Base-by-base conservation (phyloP, 1,140 invertebrate genomes). In the Drosophila subobscura region DNA sequence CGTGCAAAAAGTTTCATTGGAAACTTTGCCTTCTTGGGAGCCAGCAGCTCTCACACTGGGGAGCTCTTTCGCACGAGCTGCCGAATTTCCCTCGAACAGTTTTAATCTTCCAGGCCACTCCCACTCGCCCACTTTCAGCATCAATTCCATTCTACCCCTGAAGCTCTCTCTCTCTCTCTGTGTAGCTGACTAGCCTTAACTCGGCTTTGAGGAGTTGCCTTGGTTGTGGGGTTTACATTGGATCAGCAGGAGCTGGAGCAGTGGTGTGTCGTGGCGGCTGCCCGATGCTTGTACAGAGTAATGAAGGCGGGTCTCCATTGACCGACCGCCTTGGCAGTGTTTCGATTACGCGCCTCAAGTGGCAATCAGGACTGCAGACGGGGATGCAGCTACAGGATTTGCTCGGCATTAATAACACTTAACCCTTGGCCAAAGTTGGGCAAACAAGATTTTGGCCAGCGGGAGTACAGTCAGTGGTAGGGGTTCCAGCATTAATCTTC, bases 401-500 rank as follows among this genome's bases (percentile, higher is more conserved):
- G 42, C 53, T 23, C 41, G 37, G 72, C 54, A 83, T 83, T 83
- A 84, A 83, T 83, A 83, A 84, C 74, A 75, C 74, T 83, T 85
- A 80, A 55, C 54, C 70, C 47, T 46, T 56, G 57, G 64, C 37
- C 22, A 37, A 63, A 68, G 55, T 58, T 71, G 56, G 67, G 16
- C 44, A 55, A 45, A 58, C 45, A 42, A 45, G 41, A 42, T 41
- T 37, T 25, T 27, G 40, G 46, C 27, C 40, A 12, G n/a, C 49
- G 27, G 6, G 6, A 6, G 1, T 3, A 4, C 3, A 4, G 33
- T 0, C 55, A 46, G 16, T 20, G 16, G 16, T 20, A 1, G 16
- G 0, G 44, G 44, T 54, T 56, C 40, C 46, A 41, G 44, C 54
- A 61, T 71, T 74, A 53, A 67, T 52, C 49, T 58, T 42, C 40